Base-by-base conservation (phyloP, 2,797 vertebrate genomes). In the Malurus leucopterus region DNA sequence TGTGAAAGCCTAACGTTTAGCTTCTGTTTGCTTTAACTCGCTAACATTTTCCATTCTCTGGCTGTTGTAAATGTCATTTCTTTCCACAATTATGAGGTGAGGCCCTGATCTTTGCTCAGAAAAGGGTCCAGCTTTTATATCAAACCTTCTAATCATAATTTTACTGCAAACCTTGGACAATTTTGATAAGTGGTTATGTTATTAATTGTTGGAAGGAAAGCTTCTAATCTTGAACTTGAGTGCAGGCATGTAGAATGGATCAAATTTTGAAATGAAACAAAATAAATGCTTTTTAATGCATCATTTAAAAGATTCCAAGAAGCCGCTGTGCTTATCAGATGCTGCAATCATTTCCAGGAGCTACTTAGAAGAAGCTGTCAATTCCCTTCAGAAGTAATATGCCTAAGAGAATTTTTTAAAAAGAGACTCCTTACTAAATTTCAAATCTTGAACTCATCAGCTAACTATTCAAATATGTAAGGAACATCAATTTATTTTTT, bases 1-100 rank as follows among this genome's bases (percentile, higher is more conserved):
- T 95, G 91, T 81, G 71, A 92, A 93, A 95, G 87, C 34, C 50
- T 57, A 59, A 77, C 0, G 68, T 87, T 89, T 79, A 75, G 68
- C 50, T 93, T 88, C 88, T 91, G 53, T 94, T 95, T 94, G 91
- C 78, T 93, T 91, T 92, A 91, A 84, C 88, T 91, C 59, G 54
- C 86, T 93, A 86, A 90, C 65, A 86, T 95, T 96, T 96, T 96
- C 93, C 93, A 87, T 82, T 76, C 87, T 86, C 65, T 89, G 57
- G 65, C 46, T 76, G 79, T 65, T 89, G 91, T 90, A 96, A 94
- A 95, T 90, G 91, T 90, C 90, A 94, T 29, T 92, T 88, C 88
- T 95, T 94, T 94, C 93, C 93, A 87, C 3, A 14, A 55, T 91
- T 86, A 77, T 14, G 5, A 90, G 62, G 41, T 16, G 49, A 86